Evolutionary conservation across 1,140 invertebrate species (phyloP), one percentile per base, ranked within the genome.

Genomic region (Conus ventricosus): DNA sequence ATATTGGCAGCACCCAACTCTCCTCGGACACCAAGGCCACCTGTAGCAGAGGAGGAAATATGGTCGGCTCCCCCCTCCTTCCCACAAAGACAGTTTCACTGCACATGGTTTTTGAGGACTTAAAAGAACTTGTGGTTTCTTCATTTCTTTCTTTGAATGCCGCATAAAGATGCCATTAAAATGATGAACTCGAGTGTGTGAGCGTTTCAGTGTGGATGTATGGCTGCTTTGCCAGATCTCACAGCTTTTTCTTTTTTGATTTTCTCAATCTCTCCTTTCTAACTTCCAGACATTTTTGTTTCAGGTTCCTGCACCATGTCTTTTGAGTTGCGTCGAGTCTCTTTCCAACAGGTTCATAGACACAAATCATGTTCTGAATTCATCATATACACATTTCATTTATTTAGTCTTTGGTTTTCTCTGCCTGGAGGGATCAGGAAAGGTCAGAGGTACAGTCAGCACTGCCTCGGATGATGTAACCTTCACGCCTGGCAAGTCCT

Each of bases 361-460:
- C 60, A 2, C 60, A 63, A 11, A 13, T 20, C 17, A 63, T 20
- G 17, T 63, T 63, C 60, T 63, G 17, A 11, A 63, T 39, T 39
- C 39, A 1, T 39, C 39, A 1, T 20, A 63, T 20, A 63, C 60
- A 63, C 60, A 63, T n/a, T 71, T 23, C 67, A 71, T 71, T 71
- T 71, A 63, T 63, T 63, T 63, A 63, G 60, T 63, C 17, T 8
- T 71, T 20, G 67, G 17, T 23, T 83, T 83, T 25, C 15, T 83
- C 4, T n/a, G 20, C 82, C 55, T 83, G 39, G 23, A n/a, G 7
- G 82, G 39, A 25, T 89, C 84, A 53, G 88, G 88, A 75, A 89
- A 89, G 71, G 39, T 75, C 20, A 89, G 57, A 10, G 88, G 88
- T 1, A 89, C 85, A 55, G 55, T 86, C 8, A 89, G n/a, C 25